Evolutionary conservation across 2,888 invertebrate genomes (phyloP).

Genomic region (Gastrophysa polygoni): DNA sequence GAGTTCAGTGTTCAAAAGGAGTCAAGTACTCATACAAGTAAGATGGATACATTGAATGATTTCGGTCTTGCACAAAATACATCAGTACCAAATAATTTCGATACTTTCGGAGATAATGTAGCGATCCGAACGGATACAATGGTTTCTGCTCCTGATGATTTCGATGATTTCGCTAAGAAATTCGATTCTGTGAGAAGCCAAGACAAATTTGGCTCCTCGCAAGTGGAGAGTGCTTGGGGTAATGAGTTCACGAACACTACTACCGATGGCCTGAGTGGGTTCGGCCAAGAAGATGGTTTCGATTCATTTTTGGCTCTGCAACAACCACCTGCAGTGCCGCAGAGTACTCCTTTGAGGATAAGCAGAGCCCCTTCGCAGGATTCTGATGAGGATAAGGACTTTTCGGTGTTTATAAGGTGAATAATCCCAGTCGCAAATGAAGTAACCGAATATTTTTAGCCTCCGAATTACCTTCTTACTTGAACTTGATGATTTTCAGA

Average conservation of each 20-base stretch:
- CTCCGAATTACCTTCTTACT: too few species aligned
- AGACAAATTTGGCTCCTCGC: constrained; percentile 50
- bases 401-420: constrained; percentile 80
- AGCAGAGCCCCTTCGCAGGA: constrained; percentile 73
- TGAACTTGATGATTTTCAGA: constrained; percentile 50
- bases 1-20: not conserved
- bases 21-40: too few species aligned
- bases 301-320: constrained; percentile 82
- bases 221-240: constrained; percentile 54
- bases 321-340: constrained; percentile 72
- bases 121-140: constrained; percentile 10
- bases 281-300: constrained; percentile 76
- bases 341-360: constrained; percentile 68
- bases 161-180: constrained; percentile 89
- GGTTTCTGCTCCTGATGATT: constrained; percentile 62
- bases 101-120: constrained; percentile 9
- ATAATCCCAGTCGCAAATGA: constrained; percentile 20
- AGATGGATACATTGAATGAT: not conserved
- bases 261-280: constrained; percentile 60
- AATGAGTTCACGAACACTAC: constrained; percentile 37
- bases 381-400: constrained; percentile 78
- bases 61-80: not conserved
- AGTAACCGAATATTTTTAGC: not conserved
- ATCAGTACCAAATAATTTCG: not conserved
- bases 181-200: constrained; percentile 73